Conservation (phyloP, 2,113 vertebrate species). For the Baryphthengus martii region DNA sequence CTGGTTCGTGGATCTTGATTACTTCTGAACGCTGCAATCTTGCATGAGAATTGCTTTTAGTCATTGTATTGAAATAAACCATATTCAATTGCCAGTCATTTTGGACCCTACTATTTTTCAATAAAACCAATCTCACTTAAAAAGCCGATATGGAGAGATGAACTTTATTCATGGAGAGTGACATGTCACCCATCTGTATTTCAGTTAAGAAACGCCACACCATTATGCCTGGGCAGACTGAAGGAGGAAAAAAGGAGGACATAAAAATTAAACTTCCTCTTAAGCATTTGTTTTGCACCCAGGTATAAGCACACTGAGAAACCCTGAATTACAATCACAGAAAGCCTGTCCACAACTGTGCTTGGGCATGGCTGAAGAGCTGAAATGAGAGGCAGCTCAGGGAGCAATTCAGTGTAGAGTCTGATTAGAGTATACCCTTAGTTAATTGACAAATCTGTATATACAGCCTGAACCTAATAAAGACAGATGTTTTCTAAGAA, state of each 20-base stretch:
- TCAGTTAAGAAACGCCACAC: not conserved
- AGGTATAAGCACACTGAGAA: not conserved
- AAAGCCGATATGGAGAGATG: not conserved
- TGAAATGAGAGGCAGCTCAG: accelerated
- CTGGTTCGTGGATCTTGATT: not conserved
- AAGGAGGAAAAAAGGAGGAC: not conserved
- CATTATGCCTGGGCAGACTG: too few species aligned
- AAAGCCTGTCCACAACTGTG: not conserved
- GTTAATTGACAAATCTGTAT: not conserved
- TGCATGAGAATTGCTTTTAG: not conserved
- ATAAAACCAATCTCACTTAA: not conserved
- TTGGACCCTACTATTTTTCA: not conserved
- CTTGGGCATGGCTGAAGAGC: not conserved
- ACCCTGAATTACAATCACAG: not conserved
- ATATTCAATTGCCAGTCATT: not conserved
- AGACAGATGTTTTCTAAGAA: not conserved
- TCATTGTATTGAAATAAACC: not conserved
- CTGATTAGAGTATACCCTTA: not conserved
- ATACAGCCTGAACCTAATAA: not conserved
- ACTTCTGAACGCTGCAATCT: not conserved
- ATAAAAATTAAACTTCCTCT: not conserved
- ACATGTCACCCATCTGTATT: not conserved
- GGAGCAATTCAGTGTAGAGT: not conserved
- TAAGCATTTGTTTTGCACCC: not conserved
- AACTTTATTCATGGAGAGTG: not conserved